Percentiles rank a stretch among this genome's conserved stretches.
Conservation (phyloP, 2,888 invertebrate genomes). For the Caenorhabditis drosophilae region DNA sequence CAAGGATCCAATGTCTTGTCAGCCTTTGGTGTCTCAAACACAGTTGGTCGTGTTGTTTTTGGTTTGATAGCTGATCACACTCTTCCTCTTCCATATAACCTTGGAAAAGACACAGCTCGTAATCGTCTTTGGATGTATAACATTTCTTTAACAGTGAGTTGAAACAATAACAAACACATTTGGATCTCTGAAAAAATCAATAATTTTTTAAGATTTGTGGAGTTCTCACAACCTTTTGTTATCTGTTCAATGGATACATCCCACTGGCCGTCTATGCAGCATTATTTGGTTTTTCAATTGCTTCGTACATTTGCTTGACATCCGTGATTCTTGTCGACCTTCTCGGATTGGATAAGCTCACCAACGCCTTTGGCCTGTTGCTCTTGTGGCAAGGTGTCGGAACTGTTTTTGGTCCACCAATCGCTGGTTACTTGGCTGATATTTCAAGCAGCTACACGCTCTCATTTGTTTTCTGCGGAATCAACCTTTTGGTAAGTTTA, state of each 20-base stretch:
- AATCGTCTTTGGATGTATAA: constrained; percentile 90
- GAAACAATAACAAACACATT: neutral
- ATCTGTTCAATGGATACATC: constrained; percentile 79
- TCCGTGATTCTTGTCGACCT: constrained; percentile 96
- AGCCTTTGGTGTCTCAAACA: constrained; percentile 76
- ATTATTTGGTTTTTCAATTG: constrained; percentile 72
- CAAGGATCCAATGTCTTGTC: constrained; percentile 56
- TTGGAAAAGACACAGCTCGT: constrained; percentile 78
- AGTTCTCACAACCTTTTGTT: constrained; percentile 83
- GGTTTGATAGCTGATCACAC: constrained; percentile 75
- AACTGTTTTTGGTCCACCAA: constrained; percentile 82
- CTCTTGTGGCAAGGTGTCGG: constrained; percentile 90
- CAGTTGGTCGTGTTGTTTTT: constrained; percentile 84
- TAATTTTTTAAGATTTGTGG: constrained; percentile 77
- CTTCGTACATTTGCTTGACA: constrained; percentile 87
- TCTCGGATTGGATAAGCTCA: constrained; percentile 90
- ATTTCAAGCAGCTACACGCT: constrained; percentile 80
- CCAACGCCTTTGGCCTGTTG: constrained; percentile 94
- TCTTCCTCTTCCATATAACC: constrained; percentile 73
- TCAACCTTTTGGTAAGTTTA: constrained; percentile 60
- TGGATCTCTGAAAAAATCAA: neutral
- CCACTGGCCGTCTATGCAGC: constrained; percentile 81
- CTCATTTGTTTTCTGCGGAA: constrained; percentile 86
- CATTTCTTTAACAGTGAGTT: constrained; percentile 78
- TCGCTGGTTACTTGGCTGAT: constrained; percentile 84